Evolutionary conservation across 2,113 vertebrate genomes (phyloP).

Genomic region (Atherinomorus stipes): DNA sequence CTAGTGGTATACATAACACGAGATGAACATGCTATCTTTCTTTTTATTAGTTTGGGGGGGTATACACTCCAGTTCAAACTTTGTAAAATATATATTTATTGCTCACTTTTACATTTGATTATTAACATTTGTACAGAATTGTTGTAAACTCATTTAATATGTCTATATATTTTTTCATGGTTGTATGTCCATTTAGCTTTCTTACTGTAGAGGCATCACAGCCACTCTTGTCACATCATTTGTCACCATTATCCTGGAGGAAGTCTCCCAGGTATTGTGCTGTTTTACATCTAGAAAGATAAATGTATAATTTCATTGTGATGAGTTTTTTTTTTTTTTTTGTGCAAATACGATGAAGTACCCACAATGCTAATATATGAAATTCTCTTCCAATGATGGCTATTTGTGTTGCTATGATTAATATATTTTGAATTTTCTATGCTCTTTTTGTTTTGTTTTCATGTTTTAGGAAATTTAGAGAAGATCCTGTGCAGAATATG

Average conservation of each 20-base stretch:
- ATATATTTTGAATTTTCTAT: neutral
- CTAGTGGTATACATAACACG: too few species aligned
- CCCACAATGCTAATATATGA: neutral
- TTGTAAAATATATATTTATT: neutral
- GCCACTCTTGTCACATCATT: slow-evolving; percentile 64
- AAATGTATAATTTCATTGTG: neutral
- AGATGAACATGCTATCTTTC: too few species aligned
- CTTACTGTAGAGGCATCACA: slow-evolving; percentile 72
- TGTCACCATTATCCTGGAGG: slow-evolving; percentile 79
- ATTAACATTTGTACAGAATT: neutral
- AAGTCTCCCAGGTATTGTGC: slow-evolving; percentile 76
- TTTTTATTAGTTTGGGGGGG: too few species aligned
- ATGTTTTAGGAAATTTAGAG: slow-evolving; percentile 76
- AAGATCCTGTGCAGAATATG: slow-evolving; percentile 84
- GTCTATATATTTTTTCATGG: slow-evolving; percentile 8
- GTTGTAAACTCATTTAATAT: neutral
- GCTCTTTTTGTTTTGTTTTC: neutral
- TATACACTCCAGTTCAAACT: neutral
- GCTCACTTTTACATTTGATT: neutral
- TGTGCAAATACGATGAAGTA: neutral
- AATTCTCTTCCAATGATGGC: neutral
- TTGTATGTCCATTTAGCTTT: slow-evolving; percentile 60
- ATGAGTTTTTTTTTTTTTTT: neutral
- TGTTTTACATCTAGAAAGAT: neutral
- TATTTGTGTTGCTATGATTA: neutral